Conservation (phyloP, 2,113 vertebrate species). For the Astur gentilis region DNA sequence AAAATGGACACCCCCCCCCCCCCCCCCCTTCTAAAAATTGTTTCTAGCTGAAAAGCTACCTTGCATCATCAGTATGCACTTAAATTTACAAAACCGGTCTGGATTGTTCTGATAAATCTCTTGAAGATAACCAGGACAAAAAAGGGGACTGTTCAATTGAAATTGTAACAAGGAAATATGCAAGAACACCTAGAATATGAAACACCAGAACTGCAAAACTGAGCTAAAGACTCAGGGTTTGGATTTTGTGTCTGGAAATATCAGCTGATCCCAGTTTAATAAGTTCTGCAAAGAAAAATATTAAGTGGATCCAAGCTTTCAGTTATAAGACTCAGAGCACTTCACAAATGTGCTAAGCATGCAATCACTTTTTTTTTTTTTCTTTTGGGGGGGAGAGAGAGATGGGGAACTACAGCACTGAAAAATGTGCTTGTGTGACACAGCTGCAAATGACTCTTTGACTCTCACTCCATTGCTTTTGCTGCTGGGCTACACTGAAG, state of each 20-base stretch:
- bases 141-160: neutral
- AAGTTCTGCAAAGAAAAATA: neutral
- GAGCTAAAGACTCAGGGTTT: neutral
- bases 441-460: neutral
- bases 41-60: neutral
- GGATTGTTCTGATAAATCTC: neutral
- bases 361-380: neutral
- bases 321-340: neutral
- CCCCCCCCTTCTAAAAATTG: neutral
- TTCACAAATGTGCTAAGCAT: neutral
- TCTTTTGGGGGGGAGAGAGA: neutral
- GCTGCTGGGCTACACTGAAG: neutral
- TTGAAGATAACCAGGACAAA: neutral
- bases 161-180: neutral
- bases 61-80: neutral
- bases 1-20: neutral
- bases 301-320: neutral
- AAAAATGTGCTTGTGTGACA: neutral
- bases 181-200: neutral
- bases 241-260: neutral
- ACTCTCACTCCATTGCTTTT: neutral
- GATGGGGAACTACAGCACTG: neutral
- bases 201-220: neutral
- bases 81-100: neutral
- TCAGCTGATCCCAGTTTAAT: neutral